Percentiles rank a stretch among this genome's conserved stretches.
phyloP scores from a whole-genome alignment of 2,113 vertebrate species.

The Australoheros scitulus region DNA sequence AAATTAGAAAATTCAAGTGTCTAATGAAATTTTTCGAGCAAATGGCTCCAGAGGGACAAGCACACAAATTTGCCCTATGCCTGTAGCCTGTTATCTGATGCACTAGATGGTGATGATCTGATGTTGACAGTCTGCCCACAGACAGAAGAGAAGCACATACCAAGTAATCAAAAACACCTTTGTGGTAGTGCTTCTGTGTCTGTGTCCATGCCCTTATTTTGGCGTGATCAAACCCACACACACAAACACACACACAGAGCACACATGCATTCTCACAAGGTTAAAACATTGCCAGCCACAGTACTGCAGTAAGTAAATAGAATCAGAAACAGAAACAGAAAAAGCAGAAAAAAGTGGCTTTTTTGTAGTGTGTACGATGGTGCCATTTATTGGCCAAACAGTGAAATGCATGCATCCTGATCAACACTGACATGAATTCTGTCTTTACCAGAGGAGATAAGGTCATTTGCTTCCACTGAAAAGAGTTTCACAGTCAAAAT shows the following conservation, averaged over 20 bases:
- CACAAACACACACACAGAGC: too few relatives aligned
- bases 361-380: neutral
- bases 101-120: neutral
- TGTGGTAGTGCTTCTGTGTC: neutral
- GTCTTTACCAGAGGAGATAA: constrained; percentile 84
- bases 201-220: neutral
- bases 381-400: neutral
- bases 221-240: neutral
- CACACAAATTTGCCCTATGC: neutral
- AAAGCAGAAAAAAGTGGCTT: neutral
- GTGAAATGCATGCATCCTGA: neutral
- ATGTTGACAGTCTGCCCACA: neutral
- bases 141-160: neutral
- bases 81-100: neutral
- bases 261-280: neutral
- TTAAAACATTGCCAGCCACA: rapidly evolving
- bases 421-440: constrained; percentile 8
- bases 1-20: neutral
- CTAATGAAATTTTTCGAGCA: neutral
- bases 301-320: neutral
- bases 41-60: neutral
- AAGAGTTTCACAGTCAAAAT: constrained; percentile 90
- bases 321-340: neutral
- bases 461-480: constrained; percentile 85
- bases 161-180: neutral